These are phyloP conservation scores for Eudasyphora cyanicolor DNA, from an alignment of 2,888 invertebrate genomes.

Conservation along the genomic window DNA sequence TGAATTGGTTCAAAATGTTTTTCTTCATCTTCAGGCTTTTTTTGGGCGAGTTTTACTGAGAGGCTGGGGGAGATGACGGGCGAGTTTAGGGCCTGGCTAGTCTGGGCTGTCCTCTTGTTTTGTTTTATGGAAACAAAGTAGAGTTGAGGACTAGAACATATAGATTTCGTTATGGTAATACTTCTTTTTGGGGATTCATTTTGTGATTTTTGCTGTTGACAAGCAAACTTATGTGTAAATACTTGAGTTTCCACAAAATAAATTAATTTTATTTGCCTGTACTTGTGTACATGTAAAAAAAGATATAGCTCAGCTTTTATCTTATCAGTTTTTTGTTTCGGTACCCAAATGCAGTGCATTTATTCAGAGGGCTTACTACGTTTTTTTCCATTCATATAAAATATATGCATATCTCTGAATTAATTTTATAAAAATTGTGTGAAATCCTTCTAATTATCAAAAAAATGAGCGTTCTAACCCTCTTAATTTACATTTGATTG, in stretches of 20 bases:
- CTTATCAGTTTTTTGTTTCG: background rate
- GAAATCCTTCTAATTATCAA: constrained; percentile 27
- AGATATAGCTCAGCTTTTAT: background rate
- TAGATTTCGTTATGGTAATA: background rate
- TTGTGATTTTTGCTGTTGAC: too few species aligned
- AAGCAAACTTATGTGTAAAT: constrained; percentile 20
- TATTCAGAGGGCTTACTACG: background rate
- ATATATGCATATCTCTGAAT: constrained; percentile 9
- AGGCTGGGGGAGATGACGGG: background rate
- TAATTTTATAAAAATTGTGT: constrained; percentile 14
- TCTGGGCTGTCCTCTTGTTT: constrained; percentile 32
- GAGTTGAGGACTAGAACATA: constrained; percentile 57
- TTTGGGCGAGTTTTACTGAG: constrained; percentile 1
- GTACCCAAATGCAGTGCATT: background rate
- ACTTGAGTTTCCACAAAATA: background rate
- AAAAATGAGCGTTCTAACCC: constrained; percentile 56
- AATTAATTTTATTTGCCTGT: constrained; percentile 7
- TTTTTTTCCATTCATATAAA: background rate
- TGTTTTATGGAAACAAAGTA: constrained; percentile 1
- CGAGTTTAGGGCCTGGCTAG: constrained; percentile 45
- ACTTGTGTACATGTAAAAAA: constrained; percentile 1
- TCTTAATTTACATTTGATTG: constrained; percentile 42
- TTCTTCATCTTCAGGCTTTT: constrained; percentile 6
- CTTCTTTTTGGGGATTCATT: too few species aligned
- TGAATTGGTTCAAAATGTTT: background rate